Percentiles rank a stretch among this genome's conserved stretches.
These are phyloP conservation scores for Perithous albicinctus DNA, from an alignment of 2,888 invertebrate genomes.

Conservation along the genomic window DNA sequence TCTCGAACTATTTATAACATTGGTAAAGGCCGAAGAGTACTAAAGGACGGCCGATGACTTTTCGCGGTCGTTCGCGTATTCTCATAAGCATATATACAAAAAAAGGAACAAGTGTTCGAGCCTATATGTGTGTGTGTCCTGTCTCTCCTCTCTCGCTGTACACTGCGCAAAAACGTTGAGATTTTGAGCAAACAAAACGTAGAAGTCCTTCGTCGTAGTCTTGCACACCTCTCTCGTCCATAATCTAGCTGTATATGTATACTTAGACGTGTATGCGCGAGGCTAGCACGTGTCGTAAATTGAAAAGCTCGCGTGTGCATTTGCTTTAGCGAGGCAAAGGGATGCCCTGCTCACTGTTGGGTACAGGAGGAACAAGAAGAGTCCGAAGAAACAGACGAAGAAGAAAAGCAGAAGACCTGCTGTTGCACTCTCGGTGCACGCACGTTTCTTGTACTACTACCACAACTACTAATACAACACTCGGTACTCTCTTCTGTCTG, in stretches of 20 bases:
- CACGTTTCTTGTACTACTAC: conserved; percentile 61
- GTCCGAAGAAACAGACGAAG: conserved; percentile 18
- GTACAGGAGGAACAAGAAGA: conserved; percentile 42
- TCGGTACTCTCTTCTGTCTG: conserved; percentile 13
- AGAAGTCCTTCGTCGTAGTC: conserved; percentile 40
- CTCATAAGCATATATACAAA: conserved; percentile 22
- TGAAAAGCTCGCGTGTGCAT: conserved; percentile 72
- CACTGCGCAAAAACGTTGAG: conserved; percentile 72
- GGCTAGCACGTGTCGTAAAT: conserved; percentile 68
- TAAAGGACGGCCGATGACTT: conserved; percentile 80
- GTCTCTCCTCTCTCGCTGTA: conserved; percentile 54
- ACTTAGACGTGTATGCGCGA: conserved; percentile 52
- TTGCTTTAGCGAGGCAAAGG: conserved; percentile 59
- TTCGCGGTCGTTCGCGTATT: conserved; percentile 59
- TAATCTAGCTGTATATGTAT: conserved; percentile 37
- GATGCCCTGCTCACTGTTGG: conserved; percentile 29
- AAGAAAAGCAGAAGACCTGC: conserved; percentile 62
- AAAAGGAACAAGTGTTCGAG: conserved; percentile 25
- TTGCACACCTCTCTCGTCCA: conserved; percentile 44
- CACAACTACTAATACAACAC: conserved; percentile 58
- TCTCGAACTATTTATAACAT: conserved; percentile 14
- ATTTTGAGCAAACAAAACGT: conserved; percentile 80
- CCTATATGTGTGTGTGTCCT: conserved; percentile 35
- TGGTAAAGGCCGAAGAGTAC: conserved; percentile 18
- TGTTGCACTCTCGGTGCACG: conserved; percentile 60